phyloP scores from a whole-genome alignment of 1,140 invertebrate genomes.

The Caerostris darwini region DNA sequence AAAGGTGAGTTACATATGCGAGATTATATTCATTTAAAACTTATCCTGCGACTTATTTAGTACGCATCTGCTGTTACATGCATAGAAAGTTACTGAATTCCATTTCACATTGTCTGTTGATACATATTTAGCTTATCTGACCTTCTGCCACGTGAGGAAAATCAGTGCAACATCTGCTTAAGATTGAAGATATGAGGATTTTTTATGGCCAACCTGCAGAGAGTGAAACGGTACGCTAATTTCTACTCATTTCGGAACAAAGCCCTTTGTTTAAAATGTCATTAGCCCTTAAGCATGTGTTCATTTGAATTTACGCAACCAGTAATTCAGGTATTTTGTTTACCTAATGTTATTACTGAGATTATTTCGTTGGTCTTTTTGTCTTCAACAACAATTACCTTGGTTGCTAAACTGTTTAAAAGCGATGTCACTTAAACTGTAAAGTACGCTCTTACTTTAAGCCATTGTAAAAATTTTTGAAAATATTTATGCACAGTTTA shows the following conservation, averaged over 20 bases:
- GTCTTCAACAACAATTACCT: not conserved
- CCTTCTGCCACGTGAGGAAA: not conserved
- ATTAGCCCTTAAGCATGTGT: slow-evolving; percentile 1
- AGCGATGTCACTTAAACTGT: not conserved
- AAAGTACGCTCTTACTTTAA: no score
- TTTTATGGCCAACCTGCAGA: not conserved
- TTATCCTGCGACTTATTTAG: no score
- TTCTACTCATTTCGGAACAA: not conserved
- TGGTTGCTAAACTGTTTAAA: not conserved
- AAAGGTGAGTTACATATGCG: no score
- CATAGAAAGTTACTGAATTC: no score
- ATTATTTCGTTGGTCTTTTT: not conserved
- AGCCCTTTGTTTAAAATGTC: slow-evolving; percentile 16
- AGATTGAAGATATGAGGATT: not conserved
- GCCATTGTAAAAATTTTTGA: no score
- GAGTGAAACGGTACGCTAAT: not conserved
- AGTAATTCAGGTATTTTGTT: not conserved
- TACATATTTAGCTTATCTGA: not conserved
- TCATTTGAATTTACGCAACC: not conserved
- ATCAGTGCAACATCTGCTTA: not conserved
- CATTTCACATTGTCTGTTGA: no score
- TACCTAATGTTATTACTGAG: not conserved
- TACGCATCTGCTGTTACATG: no score
- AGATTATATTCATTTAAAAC: no score
- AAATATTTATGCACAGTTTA: no score